Conservation (phyloP, 2,888 invertebrate species). For the Sminthurides aquaticus region DNA sequence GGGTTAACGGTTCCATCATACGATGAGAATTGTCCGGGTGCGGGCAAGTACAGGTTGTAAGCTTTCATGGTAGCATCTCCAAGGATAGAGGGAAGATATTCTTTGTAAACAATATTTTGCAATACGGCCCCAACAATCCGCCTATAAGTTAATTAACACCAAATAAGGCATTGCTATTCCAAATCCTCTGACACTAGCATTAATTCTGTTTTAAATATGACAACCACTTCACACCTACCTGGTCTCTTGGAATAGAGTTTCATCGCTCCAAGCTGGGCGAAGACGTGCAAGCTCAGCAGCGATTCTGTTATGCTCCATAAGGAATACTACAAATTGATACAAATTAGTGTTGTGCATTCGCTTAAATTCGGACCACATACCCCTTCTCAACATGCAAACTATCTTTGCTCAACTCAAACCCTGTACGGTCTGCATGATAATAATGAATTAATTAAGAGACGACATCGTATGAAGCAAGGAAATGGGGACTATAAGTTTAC, state of each 20-base stretch:
- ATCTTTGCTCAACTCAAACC: too few species aligned
- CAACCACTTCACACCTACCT: constrained; percentile 15
- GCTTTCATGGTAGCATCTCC: constrained; percentile 28
- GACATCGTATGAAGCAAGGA: too few species aligned
- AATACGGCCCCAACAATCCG: constrained; percentile 36
- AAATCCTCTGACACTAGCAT: too few species aligned
- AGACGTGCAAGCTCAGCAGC: constrained; percentile 22
- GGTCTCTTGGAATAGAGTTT: constrained; percentile 37
- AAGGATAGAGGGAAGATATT: constrained; percentile 41
- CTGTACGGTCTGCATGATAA: too few species aligned
- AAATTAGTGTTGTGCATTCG: too few species aligned
- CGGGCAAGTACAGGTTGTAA: constrained; percentile 19
- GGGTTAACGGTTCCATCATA: constrained; percentile 34
- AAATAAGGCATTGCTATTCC: not conserved
- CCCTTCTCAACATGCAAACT: too few species aligned
- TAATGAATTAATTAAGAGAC: too few species aligned
- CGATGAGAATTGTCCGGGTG: constrained; percentile 2
- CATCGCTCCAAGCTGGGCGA: constrained; percentile 25
- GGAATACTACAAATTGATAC: constrained; percentile 32
- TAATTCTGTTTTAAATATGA: not conserved
- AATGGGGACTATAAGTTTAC: too few species aligned
- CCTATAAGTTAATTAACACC: constrained; percentile 17
- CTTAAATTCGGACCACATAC: too few species aligned
- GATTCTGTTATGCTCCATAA: constrained; percentile 41
- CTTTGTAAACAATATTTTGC: constrained; percentile 39